Base-by-base conservation (phyloP, 2,888 invertebrate species). In the Tetrapedia diversipes region DNA sequence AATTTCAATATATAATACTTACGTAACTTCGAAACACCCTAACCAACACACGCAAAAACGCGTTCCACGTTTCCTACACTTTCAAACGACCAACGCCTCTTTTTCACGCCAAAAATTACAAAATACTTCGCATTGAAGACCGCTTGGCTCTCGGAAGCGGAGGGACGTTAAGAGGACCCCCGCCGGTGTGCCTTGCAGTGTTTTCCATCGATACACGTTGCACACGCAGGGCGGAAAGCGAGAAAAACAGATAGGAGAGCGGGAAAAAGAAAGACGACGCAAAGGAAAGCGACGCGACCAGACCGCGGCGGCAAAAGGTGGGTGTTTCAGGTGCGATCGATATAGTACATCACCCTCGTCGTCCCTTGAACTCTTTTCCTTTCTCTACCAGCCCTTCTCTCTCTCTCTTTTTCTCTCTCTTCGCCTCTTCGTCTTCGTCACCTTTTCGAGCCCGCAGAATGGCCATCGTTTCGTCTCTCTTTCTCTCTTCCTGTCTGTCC, bases 281-380 rank as follows among this genome's bases (percentile, higher is more conserved):
- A 80, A 68, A 79, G 71, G 71, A 77, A 79, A 77, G 64, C 65
- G 60, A 70, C 49, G 70, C 59, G 66, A 71, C 59, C 64, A 73
- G 77, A 82, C 74, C 78, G 71, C 80, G 77, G 75, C 77, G 60
- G 76, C 66, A 69, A 72, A 77, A 80, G 79, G 78, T 81, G 80
- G 83, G 70, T 83, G 75, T 78, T 79, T 74, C 83, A 87, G 86
- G 86, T 87, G 79, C 87, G 88, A 87, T 87, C 88, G 86, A 88
- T 88, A 84, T 84, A 82, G 79, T 81, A 70, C 80, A 78, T 76
- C 79, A 83, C 80, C 76, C 77, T 77, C 77, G 66, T 34, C 81
- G 66, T 79, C 67, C 76, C 75, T 74, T 77, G 65, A 73, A 78
- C 75, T 65, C 77, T 63, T 74, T 73, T 73, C 68, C 77, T 78